phyloP scores from a whole-genome alignment of 2,113 vertebrate species.

The Galbula dea region DNA sequence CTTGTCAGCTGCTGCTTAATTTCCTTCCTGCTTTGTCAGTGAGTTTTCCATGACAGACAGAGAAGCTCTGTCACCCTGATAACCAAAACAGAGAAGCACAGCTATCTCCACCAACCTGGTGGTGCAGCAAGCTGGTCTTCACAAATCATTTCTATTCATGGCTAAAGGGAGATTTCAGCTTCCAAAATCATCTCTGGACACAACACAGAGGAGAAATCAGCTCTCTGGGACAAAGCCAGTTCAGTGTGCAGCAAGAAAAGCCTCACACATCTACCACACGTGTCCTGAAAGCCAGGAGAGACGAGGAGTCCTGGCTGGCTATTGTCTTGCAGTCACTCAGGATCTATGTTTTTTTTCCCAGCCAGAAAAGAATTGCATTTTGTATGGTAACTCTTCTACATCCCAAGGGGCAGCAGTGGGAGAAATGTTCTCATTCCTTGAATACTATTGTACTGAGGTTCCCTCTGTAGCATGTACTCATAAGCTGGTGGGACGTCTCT shows the following conservation, averaged over 20 bases:
- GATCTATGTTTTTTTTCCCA: not conserved
- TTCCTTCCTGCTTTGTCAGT: constrained; percentile 46
- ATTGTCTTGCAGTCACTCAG: constrained; percentile 28
- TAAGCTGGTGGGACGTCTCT: constrained; percentile 27
- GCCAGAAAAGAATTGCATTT: constrained; percentile 4
- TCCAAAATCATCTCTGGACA: not conserved
- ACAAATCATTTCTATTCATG: not conserved
- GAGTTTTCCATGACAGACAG: constrained; percentile 44
- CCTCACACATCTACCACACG: not conserved
- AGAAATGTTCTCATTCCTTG: constrained; percentile 59
- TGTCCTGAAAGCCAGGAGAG: not conserved
- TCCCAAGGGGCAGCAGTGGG: constrained; percentile 47
- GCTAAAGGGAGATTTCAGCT: not conserved
- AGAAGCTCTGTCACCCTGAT: constrained; percentile 6
- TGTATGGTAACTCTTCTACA: constrained; percentile 20
- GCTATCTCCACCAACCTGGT: not conserved
- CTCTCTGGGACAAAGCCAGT: not conserved
- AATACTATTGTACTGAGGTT: constrained; percentile 18
- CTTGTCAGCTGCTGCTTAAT: not conserved
- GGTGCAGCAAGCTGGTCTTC: not conserved
- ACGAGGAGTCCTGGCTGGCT: not conserved
- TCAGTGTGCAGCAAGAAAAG: not conserved
- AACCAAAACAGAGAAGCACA: constrained; percentile 42
- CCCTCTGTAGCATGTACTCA: not conserved
- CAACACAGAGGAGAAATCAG: not conserved